Percentiles rank a stretch among this genome's conserved stretches.
phyloP scores from a whole-genome alignment of 2,888 invertebrate species.

The Rhogogaster chlorosoma region DNA sequence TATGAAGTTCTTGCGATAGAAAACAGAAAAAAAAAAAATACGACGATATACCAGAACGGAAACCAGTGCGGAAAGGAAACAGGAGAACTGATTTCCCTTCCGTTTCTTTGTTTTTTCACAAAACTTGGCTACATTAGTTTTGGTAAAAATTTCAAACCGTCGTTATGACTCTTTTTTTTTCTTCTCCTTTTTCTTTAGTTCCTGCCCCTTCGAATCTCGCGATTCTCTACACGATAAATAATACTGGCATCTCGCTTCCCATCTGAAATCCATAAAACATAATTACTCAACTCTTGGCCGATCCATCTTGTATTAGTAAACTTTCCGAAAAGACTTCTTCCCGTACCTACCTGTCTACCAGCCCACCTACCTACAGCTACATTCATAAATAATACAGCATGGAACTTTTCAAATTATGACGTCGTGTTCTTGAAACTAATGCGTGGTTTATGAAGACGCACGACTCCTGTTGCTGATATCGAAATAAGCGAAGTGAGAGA shows the following conservation, averaged over 20 bases:
- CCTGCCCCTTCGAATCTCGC: neutral
- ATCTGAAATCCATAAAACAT: slow-evolving; percentile 53
- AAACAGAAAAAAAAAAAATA: neutral
- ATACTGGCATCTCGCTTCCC: neutral
- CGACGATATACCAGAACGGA: neutral
- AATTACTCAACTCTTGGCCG: slow-evolving; percentile 59
- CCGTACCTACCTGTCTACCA: slow-evolving; percentile 53
- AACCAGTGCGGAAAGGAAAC: neutral
- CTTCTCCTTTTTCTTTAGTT: neutral
- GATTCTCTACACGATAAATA: slow-evolving; percentile 16
- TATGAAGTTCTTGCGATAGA: neutral
- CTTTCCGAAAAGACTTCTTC: slow-evolving; percentile 54
- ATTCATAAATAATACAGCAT: slow-evolving; percentile 62
- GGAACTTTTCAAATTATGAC: slow-evolving; percentile 64
- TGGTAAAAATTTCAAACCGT: neutral
- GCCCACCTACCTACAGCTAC: slow-evolving; percentile 51
- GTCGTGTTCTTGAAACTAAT: slow-evolving; percentile 57
- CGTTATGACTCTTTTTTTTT: neutral
- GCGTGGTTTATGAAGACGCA: slow-evolving; percentile 65
- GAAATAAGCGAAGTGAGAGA: slow-evolving; percentile 59
- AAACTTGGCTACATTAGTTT: neutral
- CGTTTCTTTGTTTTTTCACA: neutral
- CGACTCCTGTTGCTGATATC: slow-evolving; percentile 58
- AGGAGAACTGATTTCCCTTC: neutral
- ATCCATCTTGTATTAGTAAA: slow-evolving; percentile 56